Evolutionary conservation across 1,140 invertebrate species (phyloP).

Genomic region (Papilio machaon): DNA sequence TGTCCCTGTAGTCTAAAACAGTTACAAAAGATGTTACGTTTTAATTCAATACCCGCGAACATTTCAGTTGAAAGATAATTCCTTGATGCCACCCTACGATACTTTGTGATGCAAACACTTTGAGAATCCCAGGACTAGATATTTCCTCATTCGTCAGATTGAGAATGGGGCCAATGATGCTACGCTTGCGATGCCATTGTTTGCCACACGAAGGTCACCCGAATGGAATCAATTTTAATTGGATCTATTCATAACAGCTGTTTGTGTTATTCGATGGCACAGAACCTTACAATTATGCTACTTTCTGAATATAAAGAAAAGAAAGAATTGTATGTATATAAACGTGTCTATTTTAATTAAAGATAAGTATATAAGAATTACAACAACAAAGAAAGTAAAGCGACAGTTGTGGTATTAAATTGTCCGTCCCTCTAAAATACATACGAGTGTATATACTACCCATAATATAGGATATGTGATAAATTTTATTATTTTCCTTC

Average conservation of each 20-base stretch:
- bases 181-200: constrained; percentile 23
- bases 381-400: neutral
- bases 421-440: neutral
- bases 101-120: neutral
- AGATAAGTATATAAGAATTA: neutral
- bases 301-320: neutral
- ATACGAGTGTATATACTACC: neutral
- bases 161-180: constrained; percentile 21
- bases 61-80: too few relatives aligned
- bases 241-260: constrained; percentile 33
- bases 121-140: neutral
- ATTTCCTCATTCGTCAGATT: constrained; percentile 16
- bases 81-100: neutral
- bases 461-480: too few relatives aligned
- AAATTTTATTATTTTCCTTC: too few relatives aligned
- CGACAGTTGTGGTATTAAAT: neutral
- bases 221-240: constrained; percentile 34
- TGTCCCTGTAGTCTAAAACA: too few relatives aligned
- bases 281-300: neutral
- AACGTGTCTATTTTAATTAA: neutral
- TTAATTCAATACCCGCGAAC: too few relatives aligned
- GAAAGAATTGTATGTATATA: neutral
- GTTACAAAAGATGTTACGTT: too few relatives aligned
- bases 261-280: neutral
- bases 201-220: constrained; percentile 30